Evolutionary conservation across 2,888 invertebrate genomes (phyloP).

Genomic region (Sminthurinus aureus): DNA sequence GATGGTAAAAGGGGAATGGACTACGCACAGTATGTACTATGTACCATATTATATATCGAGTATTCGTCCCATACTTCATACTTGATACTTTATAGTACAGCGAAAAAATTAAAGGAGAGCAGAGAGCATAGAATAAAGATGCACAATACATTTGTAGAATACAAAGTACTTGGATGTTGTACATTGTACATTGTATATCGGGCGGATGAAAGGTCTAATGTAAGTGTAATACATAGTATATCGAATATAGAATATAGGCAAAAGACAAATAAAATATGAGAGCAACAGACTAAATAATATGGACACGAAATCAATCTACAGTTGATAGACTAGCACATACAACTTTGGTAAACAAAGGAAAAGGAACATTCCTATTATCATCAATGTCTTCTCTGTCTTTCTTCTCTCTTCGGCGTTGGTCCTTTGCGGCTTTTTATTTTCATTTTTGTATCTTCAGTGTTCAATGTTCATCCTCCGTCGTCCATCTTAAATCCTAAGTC

Average conservation of each 20-base stretch:
- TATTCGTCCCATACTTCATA: neutral
- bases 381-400: neutral
- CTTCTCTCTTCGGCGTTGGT: neutral
- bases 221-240: neutral
- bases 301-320: conserved; percentile 13
- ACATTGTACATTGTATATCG: neutral
- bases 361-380: conserved; percentile 4
- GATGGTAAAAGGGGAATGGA: no score
- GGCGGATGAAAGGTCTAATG: neutral
- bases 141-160: neutral
- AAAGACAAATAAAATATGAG: conserved; percentile 5
- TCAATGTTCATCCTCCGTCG: no score
- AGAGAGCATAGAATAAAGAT: neutral
- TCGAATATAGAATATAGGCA: neutral
- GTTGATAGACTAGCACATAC: neutral
- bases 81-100: no score
- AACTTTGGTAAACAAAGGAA: conserved; percentile 10
- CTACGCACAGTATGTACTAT: no score
- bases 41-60: no score
- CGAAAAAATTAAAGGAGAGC: neutral
- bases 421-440: neutral
- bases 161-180: neutral
- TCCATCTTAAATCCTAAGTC: no score
- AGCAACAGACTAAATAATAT: conserved; percentile 15
- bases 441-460: neutral